Evolutionary conservation across 2,113 vertebrate genomes (phyloP), one percentile per base, ranked within the genome.

Genomic region (Microcebus jonahi): DNA sequence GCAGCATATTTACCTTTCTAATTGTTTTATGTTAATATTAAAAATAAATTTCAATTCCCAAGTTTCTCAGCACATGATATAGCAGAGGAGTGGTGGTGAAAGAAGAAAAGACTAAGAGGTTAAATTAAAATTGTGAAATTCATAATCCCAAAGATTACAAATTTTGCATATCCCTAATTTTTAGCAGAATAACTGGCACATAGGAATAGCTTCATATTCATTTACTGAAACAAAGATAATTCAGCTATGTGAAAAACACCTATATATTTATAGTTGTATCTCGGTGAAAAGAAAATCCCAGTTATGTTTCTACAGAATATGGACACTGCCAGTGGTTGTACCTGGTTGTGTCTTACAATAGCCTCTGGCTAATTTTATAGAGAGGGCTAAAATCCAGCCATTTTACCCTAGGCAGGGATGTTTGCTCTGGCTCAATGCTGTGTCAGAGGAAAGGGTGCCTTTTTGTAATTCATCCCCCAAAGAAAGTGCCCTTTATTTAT

Each of bases 1-100:
- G 18, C 45, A 84, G 29, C 14, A 87, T 76, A 71, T 71, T 79
- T 83, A 57, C 18, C 55, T 73, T 88, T 27, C 67, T 77, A 82
- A 68, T 77, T 59, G n/a, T 67, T 94, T 90, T 90, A 79, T 92
- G 36, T 93, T 89, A 80, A 39, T 92, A 94, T 73, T 79, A 73
- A 79, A 91, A 95, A 92, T 67, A 91, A 45, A 76, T 71, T 85
- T 92, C 70, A 90, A 77, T 93, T 88, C 39, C 55, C 68, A 77
- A 45, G 29, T 73, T 95, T 94, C 71, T 92, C 36, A 90, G 75
- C 31, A 93, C 9, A 48, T 57, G 53, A 82, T 65, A 86, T 6
- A 81, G 61, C 34, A 76, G 73, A 81, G 34, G 39, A 27, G 21
- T 45, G 17, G 42, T 50, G 80, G 10, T 93, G 31, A 94, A 87